These are phyloP conservation scores for Epinotia brunnichana DNA, from an alignment of 2,888 invertebrate genomes.

Conservation along the genomic window DNA sequence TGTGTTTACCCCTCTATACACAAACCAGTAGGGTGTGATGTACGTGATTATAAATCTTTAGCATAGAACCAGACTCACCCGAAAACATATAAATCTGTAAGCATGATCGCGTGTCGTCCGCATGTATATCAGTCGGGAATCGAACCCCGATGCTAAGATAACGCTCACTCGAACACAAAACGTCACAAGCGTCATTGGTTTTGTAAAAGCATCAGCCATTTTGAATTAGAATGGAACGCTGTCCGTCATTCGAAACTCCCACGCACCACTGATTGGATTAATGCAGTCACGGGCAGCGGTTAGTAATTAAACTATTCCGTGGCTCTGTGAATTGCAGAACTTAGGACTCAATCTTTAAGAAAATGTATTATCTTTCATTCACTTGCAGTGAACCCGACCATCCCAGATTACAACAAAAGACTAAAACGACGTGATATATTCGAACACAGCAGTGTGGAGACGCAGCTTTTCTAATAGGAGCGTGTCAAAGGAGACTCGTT, in stretches of 20 bases:
- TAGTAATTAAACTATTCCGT: no score
- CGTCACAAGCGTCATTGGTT: not conserved
- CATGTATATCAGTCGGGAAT: conserved; percentile 33
- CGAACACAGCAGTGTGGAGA: no score
- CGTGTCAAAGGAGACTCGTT: no score
- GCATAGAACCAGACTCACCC: not conserved
- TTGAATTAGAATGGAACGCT: not conserved
- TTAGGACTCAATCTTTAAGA: no score
- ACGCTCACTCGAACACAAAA: not conserved
- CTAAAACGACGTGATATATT: no score
- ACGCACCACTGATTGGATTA: conserved; percentile 22
- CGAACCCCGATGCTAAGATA: conserved; percentile 35
- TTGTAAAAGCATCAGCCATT: not conserved
- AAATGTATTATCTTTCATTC: no score
- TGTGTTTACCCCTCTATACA: no score
- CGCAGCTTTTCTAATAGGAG: no score
- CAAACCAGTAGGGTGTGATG: no score
- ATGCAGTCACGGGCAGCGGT: not conserved
- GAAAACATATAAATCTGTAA: conserved; percentile 29
- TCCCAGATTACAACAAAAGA: no score
- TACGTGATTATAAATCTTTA: not conserved
- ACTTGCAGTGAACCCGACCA: no score
- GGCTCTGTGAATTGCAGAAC: no score
- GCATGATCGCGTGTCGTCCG: conserved; percentile 28
- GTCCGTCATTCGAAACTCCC: conserved; percentile 25